Evolutionary conservation across 2,888 invertebrate genomes (phyloP).

Genomic region (Physocephala rufipes): DNA sequence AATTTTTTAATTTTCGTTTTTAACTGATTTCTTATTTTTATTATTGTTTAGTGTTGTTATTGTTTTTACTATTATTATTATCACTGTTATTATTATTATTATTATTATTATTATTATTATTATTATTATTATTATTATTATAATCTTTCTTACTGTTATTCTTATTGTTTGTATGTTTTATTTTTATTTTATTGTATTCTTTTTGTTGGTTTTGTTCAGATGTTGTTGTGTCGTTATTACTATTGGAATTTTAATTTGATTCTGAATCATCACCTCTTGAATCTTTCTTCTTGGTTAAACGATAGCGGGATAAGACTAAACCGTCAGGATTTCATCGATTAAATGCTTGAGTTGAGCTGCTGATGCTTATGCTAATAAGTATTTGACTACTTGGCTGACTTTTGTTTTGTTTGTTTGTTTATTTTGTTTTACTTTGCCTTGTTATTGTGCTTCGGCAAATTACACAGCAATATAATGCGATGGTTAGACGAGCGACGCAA

Average conservation of each 20-base stretch:
- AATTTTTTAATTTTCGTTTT: conserved; percentile 50
- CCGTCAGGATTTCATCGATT: conserved; percentile 30
- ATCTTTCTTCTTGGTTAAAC: not conserved
- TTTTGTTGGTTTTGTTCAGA: not conserved
- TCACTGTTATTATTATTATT: no score
- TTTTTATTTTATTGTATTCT: conserved; percentile 46
- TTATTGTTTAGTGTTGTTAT: not conserved
- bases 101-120: no score
- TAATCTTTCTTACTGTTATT: not conserved
- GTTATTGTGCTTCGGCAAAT: no score
- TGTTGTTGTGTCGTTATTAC: conserved; percentile 1
- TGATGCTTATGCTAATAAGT: conserved; percentile 41
- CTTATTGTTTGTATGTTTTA: conserved; percentile 21
- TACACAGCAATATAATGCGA: no score
- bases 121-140: no score
- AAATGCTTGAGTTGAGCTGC: conserved; percentile 42
- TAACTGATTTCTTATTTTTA: no score
- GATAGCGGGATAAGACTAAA: no score
- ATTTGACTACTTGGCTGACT: not conserved
- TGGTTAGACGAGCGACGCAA: no score
- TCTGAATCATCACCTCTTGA: not conserved
- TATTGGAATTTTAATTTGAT: not conserved
- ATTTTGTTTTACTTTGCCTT: not conserved
- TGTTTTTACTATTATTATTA: no score
- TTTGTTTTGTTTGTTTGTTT: not conserved